These are phyloP conservation scores for Ornithoptera alexandrae DNA, from an alignment of 2,888 invertebrate genomes.

Conservation along the genomic window DNA sequence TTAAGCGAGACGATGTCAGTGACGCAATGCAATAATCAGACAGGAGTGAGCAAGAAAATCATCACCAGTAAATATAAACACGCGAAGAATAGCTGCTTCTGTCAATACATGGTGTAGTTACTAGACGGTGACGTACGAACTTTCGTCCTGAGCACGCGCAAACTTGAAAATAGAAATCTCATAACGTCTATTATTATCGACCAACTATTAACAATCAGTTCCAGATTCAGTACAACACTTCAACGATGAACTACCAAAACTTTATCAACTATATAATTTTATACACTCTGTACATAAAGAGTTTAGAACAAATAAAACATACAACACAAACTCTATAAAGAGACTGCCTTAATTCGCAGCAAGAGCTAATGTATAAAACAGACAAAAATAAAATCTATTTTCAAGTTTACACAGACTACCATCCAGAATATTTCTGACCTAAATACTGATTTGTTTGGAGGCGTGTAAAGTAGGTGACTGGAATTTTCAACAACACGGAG, in stretches of 20 bases:
- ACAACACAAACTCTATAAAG: neutral
- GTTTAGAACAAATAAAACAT: neutral
- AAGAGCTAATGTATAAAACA: constrained; percentile 44
- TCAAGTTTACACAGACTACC: constrained; percentile 67
- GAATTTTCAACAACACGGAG: constrained; percentile 47
- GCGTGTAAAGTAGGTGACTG: constrained; percentile 51
- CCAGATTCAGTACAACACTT: neutral
- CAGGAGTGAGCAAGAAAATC: constrained; percentile 56
- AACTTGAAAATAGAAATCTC: constrained; percentile 51
- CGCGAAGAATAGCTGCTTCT: constrained; percentile 20
- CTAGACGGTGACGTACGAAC: constrained; percentile 34
- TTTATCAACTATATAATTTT: neutral
- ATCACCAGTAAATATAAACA: constrained; percentile 67
- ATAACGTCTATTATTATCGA: constrained; percentile 52
- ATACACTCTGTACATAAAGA: neutral
- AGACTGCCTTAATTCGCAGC: constrained; percentile 36
- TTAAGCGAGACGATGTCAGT: constrained; percentile 53
- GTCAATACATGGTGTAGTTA: constrained; percentile 35
- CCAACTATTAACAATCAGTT: constrained; percentile 58
- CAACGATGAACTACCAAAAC: neutral
- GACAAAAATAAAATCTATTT: constrained; percentile 70
- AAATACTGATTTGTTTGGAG: constrained; percentile 58
- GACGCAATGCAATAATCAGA: constrained; percentile 54
- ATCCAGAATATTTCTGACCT: constrained; percentile 63
- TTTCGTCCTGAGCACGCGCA: constrained; percentile 32